Base-by-base conservation (phyloP, 1,140 invertebrate species). In the Hormaphis cornu region DNA sequence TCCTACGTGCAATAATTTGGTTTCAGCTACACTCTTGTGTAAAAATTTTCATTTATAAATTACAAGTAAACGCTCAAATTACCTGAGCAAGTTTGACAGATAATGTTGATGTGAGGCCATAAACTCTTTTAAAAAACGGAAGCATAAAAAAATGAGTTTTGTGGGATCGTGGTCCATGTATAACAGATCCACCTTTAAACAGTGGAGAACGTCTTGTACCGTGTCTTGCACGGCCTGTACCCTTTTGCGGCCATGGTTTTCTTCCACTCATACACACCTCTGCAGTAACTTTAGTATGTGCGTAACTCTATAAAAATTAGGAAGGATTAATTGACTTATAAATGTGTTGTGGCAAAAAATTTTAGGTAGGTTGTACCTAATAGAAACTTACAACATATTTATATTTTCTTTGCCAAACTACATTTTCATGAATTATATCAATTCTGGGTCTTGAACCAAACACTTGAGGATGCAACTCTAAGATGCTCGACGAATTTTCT, bases 171-270 rank as follows among this genome's bases (percentile, higher is more conserved):
- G 95, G 95, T 0, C 95, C 96, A 78, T 95, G 91, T 24, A 84
- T 83, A 70, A 87, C 76, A 71, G 92, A 95, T 77, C 95, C 94
- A 10, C 73, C 73, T 52, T 59, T 71, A 76, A 84, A 97, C 5
- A 97, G 74, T 0, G 94, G 94, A 4, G 93, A 93, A 72, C 93
- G 82, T 71, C 90, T 93, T 48, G 89, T 94, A 30, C 95, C 93
- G 78, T 96, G 93, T 46, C 97, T 81, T 26, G 96, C 89, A 74
- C 84, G 82, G 1, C 97, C 96, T 20, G 78, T 72, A 2, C 78
- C 94, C 81, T 99, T 99, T 76, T 99, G 97, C 8, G 89, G 91
- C 91, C 93, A 96, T 0, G 95, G 95, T 76, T 97, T 98, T 35
- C 83, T 80, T 4, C 89, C 92, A 69, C 93, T 91, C 63, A 95